These are phyloP conservation scores for Rutilus rutilus DNA, from an alignment of 2,113 vertebrate species.

Conservation along the genomic window DNA sequence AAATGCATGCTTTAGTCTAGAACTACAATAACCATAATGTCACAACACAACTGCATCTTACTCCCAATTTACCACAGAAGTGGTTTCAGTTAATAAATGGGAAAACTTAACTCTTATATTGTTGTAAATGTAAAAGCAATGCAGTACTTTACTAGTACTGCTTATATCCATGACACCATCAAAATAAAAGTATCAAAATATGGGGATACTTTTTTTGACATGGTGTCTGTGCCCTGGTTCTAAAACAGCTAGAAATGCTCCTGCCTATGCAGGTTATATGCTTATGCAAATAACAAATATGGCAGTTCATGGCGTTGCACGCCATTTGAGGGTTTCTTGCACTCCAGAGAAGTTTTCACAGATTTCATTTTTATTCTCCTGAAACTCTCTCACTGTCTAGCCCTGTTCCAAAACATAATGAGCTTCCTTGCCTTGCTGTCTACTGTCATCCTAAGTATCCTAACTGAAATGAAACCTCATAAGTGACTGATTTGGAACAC, in stretches of 20 bases:
- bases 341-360: not conserved
- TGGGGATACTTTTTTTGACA: not conserved
- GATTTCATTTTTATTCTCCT: not conserved
- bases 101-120: too few relatives aligned
- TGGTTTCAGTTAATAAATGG: too few relatives aligned
- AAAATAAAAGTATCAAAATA: not conserved
- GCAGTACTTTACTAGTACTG: too few relatives aligned
- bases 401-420: conserved; percentile 3
- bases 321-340: not conserved
- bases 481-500: conserved; percentile 13
- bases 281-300: not conserved
- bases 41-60: too few relatives aligned
- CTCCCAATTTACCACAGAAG: too few relatives aligned
- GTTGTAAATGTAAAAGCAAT: too few relatives aligned
- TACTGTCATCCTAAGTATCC: conserved; percentile 1
- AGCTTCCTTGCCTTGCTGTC: not conserved
- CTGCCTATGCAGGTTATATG: not conserved
- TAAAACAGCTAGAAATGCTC: not conserved
- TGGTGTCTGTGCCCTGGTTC: not conserved
- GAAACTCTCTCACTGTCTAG: not conserved
- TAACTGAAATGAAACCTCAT: conserved; percentile 1
- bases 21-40: too few relatives aligned
- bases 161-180: not conserved
- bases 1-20: too few relatives aligned
- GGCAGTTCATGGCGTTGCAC: not conserved